These are phyloP conservation scores for Eupithecia tripunctaria DNA, from an alignment of 2,888 invertebrate genomes.

Conservation along the genomic window DNA sequence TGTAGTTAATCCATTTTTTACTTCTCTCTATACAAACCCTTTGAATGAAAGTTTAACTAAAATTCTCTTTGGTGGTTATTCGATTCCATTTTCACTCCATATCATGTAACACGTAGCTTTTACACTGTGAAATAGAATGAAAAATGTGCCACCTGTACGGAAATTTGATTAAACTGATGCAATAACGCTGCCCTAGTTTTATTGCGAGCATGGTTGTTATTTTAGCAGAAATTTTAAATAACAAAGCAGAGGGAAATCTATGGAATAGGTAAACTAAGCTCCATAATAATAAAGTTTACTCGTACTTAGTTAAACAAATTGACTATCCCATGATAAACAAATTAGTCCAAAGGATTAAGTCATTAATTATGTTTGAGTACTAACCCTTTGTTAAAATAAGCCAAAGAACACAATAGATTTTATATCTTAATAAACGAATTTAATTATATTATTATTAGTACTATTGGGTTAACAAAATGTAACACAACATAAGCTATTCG, in stretches of 20 bases:
- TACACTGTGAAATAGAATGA: neutral
- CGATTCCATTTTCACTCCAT: neutral
- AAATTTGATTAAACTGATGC: slow-evolving; percentile 1
- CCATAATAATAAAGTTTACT: neutral
- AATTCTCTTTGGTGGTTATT: neutral
- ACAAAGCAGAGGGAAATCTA: too few species aligned
- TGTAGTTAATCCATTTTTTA: too few species aligned
- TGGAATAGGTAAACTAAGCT: neutral
- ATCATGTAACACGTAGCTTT: neutral
- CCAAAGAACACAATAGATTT: too few species aligned
- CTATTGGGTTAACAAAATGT: too few species aligned
- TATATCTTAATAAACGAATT: too few species aligned
- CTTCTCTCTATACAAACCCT: neutral
- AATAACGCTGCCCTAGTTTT: neutral
- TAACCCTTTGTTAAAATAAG: too few species aligned
- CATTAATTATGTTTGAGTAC: too few species aligned
- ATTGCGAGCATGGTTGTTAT: neutral
- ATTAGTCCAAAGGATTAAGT: too few species aligned
- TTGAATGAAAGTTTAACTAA: neutral
- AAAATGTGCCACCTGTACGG: neutral
- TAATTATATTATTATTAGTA: too few species aligned
- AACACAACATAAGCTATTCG: too few species aligned
- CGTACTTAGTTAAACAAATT: too few species aligned
- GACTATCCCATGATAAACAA: too few species aligned
- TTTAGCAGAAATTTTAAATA: neutral